Percentiles rank a stretch among this genome's conserved stretches.
Conservation (phyloP, 2,888 invertebrate genomes). For the Caenorhabditis virilis region DNA sequence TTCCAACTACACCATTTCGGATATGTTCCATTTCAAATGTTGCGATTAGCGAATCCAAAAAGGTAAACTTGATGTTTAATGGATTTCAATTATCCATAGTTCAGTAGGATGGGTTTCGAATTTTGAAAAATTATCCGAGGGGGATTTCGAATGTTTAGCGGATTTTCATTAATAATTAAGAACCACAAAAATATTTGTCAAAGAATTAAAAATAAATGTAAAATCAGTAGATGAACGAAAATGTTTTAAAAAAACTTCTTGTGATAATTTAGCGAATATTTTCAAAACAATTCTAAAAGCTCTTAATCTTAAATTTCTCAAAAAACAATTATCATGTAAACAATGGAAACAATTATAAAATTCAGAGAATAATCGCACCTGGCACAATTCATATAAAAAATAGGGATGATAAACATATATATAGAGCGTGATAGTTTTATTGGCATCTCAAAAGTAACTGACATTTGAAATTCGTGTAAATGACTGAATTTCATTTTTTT, state of each 20-base stretch:
- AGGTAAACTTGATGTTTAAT: conserved; percentile 35
- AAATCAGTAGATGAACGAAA: too few relatives aligned
- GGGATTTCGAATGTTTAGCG: not conserved
- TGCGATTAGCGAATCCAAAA: conserved; percentile 30
- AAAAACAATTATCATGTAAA: not conserved
- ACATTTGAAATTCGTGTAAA: too few relatives aligned
- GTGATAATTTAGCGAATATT: too few relatives aligned
- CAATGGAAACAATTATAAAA: not conserved
- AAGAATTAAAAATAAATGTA: too few relatives aligned
- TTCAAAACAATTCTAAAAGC: not conserved
- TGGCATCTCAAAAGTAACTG: too few relatives aligned
- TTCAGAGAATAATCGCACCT: not conserved
- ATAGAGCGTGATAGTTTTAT: too few relatives aligned
- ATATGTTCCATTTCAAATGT: conserved; percentile 40
- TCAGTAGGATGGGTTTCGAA: not conserved
- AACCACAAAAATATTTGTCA: too few relatives aligned
- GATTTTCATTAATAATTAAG: too few relatives aligned
- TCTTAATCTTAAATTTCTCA: not conserved
- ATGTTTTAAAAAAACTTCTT: too few relatives aligned
- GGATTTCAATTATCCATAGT: conserved; percentile 27
- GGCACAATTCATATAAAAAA: not conserved
- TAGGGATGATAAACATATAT: too few relatives aligned
- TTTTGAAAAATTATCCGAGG: conserved; percentile 3
- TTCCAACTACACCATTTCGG: conserved; percentile 42
- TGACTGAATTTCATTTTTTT: too few relatives aligned